phyloP scores from a whole-genome alignment of 2,113 vertebrate genomes.

The Chitala chitala region DNA sequence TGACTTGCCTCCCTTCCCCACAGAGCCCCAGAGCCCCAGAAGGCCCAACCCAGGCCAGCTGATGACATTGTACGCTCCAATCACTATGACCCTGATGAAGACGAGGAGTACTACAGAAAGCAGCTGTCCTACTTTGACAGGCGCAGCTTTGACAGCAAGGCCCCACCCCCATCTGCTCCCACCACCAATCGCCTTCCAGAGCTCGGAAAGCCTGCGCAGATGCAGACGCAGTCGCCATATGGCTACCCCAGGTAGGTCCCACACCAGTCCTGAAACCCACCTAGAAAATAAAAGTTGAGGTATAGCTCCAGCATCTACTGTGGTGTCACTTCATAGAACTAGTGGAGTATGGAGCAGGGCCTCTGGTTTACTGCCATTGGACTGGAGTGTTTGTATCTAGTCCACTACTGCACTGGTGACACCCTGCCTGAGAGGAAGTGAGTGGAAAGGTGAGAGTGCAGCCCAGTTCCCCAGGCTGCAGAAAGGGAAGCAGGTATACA shows the following conservation, averaged over 20 bases:
- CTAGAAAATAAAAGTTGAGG: background rate
- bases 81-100: conserved; percentile 88
- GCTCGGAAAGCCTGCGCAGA: conserved; percentile 65
- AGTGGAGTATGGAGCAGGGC: too few relatives aligned
- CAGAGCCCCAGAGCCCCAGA: conserved; percentile 90
- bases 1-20: background rate
- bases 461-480: too few relatives aligned
- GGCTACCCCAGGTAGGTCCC: conserved; percentile 75
- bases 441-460: too few relatives aligned
- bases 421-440: too few relatives aligned
- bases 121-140: conserved; percentile 94
- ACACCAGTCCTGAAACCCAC: too few relatives aligned
- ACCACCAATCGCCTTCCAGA: conserved; percentile 77
- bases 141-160: conserved; percentile 86
- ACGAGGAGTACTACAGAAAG: conserved; percentile 93
- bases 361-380: background rate
- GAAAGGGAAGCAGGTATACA: too few relatives aligned
- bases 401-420: too few relatives aligned
- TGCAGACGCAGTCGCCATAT: conserved; percentile 74
- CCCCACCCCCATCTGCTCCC: conserved; percentile 61
- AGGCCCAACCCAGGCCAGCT: conserved; percentile 77
- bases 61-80: conserved; percentile 83
- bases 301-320: conserved; percentile 31
- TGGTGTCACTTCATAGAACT: conserved; percentile 62
- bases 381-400: background rate